Conservation (phyloP, 2,113 vertebrate species). For the Eclectus roratus region DNA sequence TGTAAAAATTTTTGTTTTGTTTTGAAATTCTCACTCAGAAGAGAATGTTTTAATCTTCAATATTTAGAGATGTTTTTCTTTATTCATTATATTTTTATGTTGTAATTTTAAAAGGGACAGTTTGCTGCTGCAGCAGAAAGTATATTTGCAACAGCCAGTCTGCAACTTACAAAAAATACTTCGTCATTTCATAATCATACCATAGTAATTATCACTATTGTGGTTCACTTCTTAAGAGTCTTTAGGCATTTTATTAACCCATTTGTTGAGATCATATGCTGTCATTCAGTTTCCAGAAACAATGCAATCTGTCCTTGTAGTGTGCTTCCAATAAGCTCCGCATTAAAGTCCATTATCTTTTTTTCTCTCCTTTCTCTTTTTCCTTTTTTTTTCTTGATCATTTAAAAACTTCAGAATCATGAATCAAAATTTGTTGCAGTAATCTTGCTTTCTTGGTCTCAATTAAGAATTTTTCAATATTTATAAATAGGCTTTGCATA, state of each 20-base stretch:
- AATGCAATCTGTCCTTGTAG: neutral
- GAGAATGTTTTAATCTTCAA: neutral
- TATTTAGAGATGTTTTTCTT: neutral
- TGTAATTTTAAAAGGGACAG: neutral
- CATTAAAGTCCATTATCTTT: neutral
- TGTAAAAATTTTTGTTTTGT: rapidly evolving
- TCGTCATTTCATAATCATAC: neutral
- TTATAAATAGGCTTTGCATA: neutral
- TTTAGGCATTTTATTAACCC: neutral
- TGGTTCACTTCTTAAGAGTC: neutral
- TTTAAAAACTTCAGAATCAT: neutral
- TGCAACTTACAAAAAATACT: neutral
- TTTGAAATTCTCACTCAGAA: neutral
- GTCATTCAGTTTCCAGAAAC: neutral
- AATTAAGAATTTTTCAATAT: neutral
- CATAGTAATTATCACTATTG: neutral
- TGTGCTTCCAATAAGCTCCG: neutral
- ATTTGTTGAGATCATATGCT: neutral
- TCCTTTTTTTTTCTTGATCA: neutral
- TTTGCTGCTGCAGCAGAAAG: neutral
- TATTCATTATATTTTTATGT: neutral
- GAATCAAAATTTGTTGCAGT: neutral
- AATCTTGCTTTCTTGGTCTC: neutral
- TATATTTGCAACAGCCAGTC: neutral
- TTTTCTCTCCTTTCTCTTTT: neutral